Conservation (phyloP, 2,888 invertebrate genomes). For the Dicyrtomina minuta region DNA sequence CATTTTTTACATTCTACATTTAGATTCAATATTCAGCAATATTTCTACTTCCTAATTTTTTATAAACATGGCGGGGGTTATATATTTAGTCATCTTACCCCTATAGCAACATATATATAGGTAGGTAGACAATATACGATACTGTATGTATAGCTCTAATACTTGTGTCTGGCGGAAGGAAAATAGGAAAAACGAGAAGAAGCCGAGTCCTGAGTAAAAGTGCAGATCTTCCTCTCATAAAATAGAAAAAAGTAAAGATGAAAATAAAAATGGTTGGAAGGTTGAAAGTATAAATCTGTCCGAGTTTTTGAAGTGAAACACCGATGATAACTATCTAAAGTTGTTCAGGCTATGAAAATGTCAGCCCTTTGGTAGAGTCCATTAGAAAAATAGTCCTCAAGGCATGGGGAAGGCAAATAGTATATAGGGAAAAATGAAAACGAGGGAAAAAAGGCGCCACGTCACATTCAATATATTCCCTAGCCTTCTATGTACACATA, state of each 20-base stretch:
- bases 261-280: conserved; percentile 25
- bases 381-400: conserved; percentile 31
- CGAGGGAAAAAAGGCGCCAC: not conserved
- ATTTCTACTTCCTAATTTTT: not conserved
- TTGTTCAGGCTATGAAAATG: conserved; percentile 39
- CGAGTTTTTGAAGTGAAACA: conserved; percentile 35
- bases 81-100: not conserved
- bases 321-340: conserved; percentile 39
- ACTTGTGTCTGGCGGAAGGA: no score
- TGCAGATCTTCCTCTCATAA: not conserved
- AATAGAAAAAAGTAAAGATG: conserved; percentile 25
- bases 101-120: not conserved
- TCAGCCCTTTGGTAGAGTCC: conserved; percentile 40
- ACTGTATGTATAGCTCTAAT: no score
- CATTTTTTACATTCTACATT: no score
- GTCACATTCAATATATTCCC: conserved; percentile 13
- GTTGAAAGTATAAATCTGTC: conserved; percentile 36
- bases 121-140: no score
- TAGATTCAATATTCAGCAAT: no score
- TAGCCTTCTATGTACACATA: no score
- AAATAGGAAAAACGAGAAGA: not conserved
- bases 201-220: no score
- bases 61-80: not conserved
- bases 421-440: not conserved
- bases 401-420: not conserved